Percentiles rank a stretch among this genome's conserved stretches.
Conservation (phyloP, 2,113 vertebrate species). For the Phalacrocorax brasilianus region DNA sequence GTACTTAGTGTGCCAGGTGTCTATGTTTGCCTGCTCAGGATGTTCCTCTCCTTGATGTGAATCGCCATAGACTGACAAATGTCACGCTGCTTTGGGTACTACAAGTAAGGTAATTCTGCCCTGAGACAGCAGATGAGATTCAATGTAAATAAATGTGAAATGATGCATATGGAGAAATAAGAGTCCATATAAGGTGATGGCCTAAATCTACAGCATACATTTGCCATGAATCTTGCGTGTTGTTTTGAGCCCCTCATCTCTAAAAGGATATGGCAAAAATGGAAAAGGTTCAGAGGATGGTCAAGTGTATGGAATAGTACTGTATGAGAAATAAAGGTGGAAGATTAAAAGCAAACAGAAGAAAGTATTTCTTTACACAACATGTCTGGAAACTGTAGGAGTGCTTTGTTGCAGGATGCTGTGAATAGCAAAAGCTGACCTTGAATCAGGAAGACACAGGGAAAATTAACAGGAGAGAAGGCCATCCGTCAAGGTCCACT, state of each 20-base stretch:
- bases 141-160: not conserved
- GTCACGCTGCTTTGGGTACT: not conserved
- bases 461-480: not conserved
- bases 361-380: not conserved
- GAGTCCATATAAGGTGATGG: not conserved
- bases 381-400: not conserved
- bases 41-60: not conserved
- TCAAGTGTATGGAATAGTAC: not conserved
- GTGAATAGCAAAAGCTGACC: not conserved
- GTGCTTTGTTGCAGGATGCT: not conserved
- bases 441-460: not conserved
- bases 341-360: not conserved
- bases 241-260: not conserved
- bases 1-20: not conserved
- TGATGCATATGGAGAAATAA: not conserved
- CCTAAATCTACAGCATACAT: not conserved
- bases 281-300: not conserved
- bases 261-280: not conserved
- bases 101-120: not conserved
- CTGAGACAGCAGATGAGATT: not conserved
- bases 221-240: not conserved
- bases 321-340: not conserved
- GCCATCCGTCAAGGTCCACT: not conserved
- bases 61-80: not conserved
- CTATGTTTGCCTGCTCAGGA: not conserved